Conservation (phyloP, 1,140 invertebrate species). For the Portunus trituberculatus region DNA sequence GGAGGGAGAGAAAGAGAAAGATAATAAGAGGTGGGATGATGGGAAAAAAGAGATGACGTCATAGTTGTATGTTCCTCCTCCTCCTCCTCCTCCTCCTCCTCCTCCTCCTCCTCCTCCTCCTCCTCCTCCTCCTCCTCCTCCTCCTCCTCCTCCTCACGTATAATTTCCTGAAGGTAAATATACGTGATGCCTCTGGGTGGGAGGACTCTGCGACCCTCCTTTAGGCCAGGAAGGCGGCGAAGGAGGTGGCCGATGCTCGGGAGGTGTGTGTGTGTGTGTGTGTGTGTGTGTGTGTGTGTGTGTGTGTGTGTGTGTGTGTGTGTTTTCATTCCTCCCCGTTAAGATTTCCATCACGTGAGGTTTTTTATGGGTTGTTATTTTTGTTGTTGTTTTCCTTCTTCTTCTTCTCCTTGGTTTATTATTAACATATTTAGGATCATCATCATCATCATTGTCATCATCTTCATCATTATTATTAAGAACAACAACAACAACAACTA, state of each 20-base stretch:
- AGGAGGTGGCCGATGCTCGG: not conserved
- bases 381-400: not conserved
- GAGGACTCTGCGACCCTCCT: not conserved
- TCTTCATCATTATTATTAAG: not conserved
- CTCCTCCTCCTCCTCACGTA: not conserved
- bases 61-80: not conserved
- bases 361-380: not conserved
- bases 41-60: not conserved
- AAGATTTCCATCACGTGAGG: not conserved
- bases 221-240: not conserved
- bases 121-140: not conserved
- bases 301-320: not conserved
- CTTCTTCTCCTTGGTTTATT: not conserved
- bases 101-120: conserved; percentile 24
- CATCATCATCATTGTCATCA: not conserved
- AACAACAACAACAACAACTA: not conserved
- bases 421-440: not conserved
- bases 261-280: not conserved
- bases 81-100: conserved; percentile 6
- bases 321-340: not conserved
- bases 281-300: conserved; percentile 11
- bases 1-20: too few species aligned
- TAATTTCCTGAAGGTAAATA: not conserved
- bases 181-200: conserved; percentile 17
- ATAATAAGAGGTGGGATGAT: not conserved